These are phyloP conservation scores for Mastacembelus armatus DNA, from an alignment of 2,797 vertebrate genomes.

Conservation along the genomic window DNA sequence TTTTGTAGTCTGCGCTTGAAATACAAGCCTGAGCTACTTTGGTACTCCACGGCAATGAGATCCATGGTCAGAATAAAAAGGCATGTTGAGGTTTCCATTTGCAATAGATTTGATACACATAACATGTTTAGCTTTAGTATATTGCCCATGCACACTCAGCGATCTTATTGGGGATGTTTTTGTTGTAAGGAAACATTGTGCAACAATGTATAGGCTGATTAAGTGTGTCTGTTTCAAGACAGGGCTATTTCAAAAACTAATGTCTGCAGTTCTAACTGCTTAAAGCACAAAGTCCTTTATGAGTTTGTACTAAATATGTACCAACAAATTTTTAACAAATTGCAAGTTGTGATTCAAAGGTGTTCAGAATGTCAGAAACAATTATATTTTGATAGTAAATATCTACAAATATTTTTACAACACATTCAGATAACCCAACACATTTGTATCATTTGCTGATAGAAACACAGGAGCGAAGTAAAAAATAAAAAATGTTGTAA, in stretches of 20 bases:
- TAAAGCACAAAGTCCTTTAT: slow-evolving; percentile 71
- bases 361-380: slow-evolving; percentile 37
- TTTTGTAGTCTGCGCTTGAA: slow-evolving; percentile 33
- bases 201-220: slow-evolving; percentile 8
- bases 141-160: slow-evolving; percentile 42
- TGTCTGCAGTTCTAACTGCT: slow-evolving; percentile 51
- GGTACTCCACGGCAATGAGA: background rate
- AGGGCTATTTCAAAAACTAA: slow-evolving; percentile 27
- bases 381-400: slow-evolving; percentile 64
- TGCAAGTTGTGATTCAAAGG: slow-evolving; percentile 30
- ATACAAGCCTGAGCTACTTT: slow-evolving; percentile 34
- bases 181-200: slow-evolving; percentile 10
- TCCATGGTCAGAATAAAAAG: slow-evolving; percentile 46
- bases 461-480: slow-evolving; percentile 35
- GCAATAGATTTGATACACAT: slow-evolving; percentile 78
- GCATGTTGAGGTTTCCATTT: slow-evolving; percentile 48
- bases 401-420: slow-evolving; percentile 54
- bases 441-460: slow-evolving; percentile 29
- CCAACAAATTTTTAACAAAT: slow-evolving; percentile 51
- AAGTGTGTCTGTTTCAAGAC: slow-evolving; percentile 61
- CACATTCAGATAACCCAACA: slow-evolving; percentile 26
- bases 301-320: slow-evolving; percentile 60
- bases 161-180: slow-evolving; percentile 19
- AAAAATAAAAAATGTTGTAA: slow-evolving; percentile 37
- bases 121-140: slow-evolving; percentile 65